Evolutionary conservation across 2,888 invertebrate genomes (phyloP), one percentile per base, ranked within the genome.

Genomic region (Linyphia triangularis): DNA sequence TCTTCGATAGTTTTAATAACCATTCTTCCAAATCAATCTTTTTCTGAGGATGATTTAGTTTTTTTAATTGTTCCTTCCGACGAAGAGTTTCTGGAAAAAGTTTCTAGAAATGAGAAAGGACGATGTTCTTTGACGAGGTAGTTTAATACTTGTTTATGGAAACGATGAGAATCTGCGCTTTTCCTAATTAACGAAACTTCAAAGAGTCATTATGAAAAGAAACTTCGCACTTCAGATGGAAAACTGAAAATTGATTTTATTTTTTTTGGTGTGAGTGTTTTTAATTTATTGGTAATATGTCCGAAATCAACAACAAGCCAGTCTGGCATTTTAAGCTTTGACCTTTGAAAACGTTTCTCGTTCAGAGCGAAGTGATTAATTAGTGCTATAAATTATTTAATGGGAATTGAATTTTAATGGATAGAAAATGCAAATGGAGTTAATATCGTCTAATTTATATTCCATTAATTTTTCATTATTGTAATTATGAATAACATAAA

Each of bases 1-100:
- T 59, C 4, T 59, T 73, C 28, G 30, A 33, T 73, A 19, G 5
- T 19, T 33, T 73, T 73, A 28, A 73, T 73, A 59, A 73, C 13
- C 30, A 73, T 24, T 70, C 13, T 24, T 63, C 26, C 40, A 10
- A 22, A 9, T 33, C 3, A 57, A 22, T 67, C 13, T 70, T 43
- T 67, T 67, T 33, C 7, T 33, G 2, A 1, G 5, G 3, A 7
- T 51, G 13, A n/a, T 51, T 51, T 51, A 13, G 5, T 10, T 16
- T 16, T 51, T 51, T 51, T 16, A n/a, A n/a, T 51, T 51, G n/a
- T 33, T 33, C 33, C 33, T 33, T 33, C 9, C 33, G 33, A n/a
- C n/a, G n/a, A n/a, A n/a, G n/a, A n/a, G n/a, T n/a, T 33, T 33
- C 33, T 33, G 4, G 33, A 33, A 9, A 33, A 9, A 33, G 33